Evolutionary conservation across 2,888 invertebrate genomes (phyloP), one percentile per base, ranked within the genome.

Genomic region (Lobophora halterata): DNA sequence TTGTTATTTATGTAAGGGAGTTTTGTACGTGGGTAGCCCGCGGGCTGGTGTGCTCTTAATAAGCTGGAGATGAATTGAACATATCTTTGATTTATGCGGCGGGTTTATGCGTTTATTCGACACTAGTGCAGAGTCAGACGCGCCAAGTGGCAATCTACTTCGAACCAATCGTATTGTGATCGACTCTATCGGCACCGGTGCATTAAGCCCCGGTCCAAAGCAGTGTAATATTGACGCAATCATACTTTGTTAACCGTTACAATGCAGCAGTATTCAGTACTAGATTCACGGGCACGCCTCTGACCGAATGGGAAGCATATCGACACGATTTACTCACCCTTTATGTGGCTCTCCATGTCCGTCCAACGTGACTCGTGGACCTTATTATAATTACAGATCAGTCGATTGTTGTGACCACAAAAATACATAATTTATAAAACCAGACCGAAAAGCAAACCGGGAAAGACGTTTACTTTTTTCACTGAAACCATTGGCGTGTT

Each of bases 371-470:
- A 76, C 73, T 76, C 71, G 70, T 62, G 62, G 59, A 56, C 66
- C 80, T 77, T 79, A 85, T 86, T 86, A 83, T 76, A 85, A 85
- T 86, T 78, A 82, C 83, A 85, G 76, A 85, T 85, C 67, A 78
- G 79, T 52, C 78, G 79, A 81, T 85, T 82, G 83, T 85, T 81
- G 75, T 66, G 71, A 61, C 67, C 73, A 72, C 78, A 73, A 79
- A 52, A 74, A 85, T 83, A 79, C 77, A 80, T 85, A 79, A 83
- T 83, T 79, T 82, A 86, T 83, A 74, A 71, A 78, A 74, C 64
- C 72, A 61, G 66, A 70, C 71, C 70, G 65, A 55, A 65, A 67
- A 71, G 71, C 68, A 69, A 67, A 65, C 64, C 56, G 38, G 52
- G 57, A 64, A n/a, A n/a, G 64, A 64, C 52, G 61, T 55, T 61